phyloP scores from a whole-genome alignment of 2,113 vertebrate species.

The Chloroceryle aenea region DNA sequence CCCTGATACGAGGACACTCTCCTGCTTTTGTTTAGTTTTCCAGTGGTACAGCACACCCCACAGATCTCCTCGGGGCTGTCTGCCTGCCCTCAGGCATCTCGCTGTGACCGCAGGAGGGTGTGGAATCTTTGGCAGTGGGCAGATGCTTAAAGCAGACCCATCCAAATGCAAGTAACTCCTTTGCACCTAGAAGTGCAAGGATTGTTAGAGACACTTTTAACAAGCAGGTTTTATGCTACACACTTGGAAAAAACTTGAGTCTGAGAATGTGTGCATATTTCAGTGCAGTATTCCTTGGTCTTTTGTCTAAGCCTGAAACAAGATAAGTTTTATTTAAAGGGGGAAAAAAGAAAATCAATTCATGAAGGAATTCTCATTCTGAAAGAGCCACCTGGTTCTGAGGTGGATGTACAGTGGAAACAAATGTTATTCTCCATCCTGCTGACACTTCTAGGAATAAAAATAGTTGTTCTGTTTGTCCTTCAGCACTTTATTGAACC shows the following conservation, averaged over 20 bases:
- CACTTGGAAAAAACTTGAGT: background rate
- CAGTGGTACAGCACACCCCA: background rate
- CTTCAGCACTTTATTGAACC: constrained; percentile 71
- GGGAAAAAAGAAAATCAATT: background rate
- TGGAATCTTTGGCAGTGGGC: background rate
- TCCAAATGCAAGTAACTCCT: background rate
- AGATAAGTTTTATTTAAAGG: background rate
- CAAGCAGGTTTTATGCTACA: background rate
- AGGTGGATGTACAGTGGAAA: background rate
- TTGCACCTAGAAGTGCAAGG: background rate
- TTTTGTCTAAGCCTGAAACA: constrained; percentile 14
- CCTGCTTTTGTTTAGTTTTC: background rate
- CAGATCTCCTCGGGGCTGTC: background rate
- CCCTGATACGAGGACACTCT: background rate
- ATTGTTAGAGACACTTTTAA: background rate
- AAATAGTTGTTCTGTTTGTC: constrained; percentile 75
- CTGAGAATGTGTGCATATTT: background rate
- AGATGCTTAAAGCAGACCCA: background rate
- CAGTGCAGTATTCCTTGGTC: background rate
- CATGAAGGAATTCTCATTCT: background rate
- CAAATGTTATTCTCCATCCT: constrained; percentile 13
- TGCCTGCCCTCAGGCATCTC: background rate
- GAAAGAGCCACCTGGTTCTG: background rate
- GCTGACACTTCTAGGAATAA: constrained; percentile 62
- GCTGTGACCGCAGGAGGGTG: background rate